Percentiles rank a stretch among this genome's conserved stretches.
These are phyloP conservation scores for Garrulus glandarius DNA, from an alignment of 2,797 vertebrate species.

Conservation along the genomic window DNA sequence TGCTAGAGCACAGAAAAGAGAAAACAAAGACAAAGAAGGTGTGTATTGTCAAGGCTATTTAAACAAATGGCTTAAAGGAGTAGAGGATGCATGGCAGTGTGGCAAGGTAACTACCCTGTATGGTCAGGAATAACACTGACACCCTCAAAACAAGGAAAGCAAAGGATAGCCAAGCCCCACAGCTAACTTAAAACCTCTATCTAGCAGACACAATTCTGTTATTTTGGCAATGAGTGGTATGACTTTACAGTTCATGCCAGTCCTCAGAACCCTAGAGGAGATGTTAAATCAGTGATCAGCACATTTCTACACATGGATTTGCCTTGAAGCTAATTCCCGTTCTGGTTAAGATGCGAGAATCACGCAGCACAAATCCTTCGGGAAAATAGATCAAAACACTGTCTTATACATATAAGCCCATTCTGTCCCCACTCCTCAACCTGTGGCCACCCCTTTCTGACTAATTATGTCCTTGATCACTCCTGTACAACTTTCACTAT, in stretches of 20 bases:
- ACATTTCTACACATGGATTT: neutral
- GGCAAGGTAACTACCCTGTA: neutral
- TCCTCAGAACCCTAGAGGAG: neutral
- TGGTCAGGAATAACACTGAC: neutral
- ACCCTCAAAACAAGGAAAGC: neutral
- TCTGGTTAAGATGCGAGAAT: neutral
- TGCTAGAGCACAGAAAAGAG: neutral
- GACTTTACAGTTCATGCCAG: neutral
- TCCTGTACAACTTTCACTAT: neutral
- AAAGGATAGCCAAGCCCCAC: neutral
- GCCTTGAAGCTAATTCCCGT: neutral
- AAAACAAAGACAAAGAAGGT: neutral
- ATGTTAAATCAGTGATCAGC: slow-evolving; percentile 8
- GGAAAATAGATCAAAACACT: neutral
- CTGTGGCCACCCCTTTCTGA: neutral
- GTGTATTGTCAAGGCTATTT: neutral
- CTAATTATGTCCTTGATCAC: slow-evolving; percentile 18
- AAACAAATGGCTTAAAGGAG: neutral
- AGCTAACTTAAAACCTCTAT: neutral
- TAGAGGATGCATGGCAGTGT: neutral
- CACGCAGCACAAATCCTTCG: neutral
- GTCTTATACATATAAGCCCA: neutral
- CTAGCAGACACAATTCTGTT: neutral
- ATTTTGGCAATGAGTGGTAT: neutral
- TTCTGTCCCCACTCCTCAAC: neutral